These are phyloP conservation scores for Pseudochromis fuscus DNA, from an alignment of 2,797 vertebrate species.

Conservation along the genomic window DNA sequence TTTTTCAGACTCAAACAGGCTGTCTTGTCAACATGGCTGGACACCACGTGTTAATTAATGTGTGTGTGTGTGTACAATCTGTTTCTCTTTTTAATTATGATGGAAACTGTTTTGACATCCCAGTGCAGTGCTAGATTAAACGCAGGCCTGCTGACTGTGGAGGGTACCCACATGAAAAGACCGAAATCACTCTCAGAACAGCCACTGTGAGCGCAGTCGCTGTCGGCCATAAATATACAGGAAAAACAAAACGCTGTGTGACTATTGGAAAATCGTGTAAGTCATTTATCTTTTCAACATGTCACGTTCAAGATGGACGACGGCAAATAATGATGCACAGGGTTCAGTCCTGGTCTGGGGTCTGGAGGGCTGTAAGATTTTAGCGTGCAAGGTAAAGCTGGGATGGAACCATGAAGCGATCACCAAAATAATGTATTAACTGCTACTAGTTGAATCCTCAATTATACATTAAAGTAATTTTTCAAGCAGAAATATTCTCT, in stretches of 20 bases:
- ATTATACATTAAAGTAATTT: neutral
- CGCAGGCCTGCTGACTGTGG: conserved; percentile 42
- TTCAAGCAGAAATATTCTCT: neutral
- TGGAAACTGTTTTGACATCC: conserved; percentile 50
- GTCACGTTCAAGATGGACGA: neutral
- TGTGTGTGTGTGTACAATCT: conserved; percentile 12
- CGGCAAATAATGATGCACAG: neutral
- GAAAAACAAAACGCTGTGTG: neutral
- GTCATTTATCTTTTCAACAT: neutral
- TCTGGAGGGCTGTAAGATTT: neutral
- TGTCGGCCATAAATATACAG: neutral
- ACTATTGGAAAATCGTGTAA: neutral
- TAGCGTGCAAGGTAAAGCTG: no score
- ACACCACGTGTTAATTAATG: conserved; percentile 13
- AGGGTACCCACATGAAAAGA: conserved; percentile 43
- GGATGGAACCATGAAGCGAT: no score
- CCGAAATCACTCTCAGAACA: conserved; percentile 36
- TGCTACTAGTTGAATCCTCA: no score
- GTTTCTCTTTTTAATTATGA: conserved; percentile 47
- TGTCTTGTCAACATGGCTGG: conserved; percentile 52
- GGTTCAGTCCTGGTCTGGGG: neutral
- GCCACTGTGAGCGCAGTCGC: conserved; percentile 41
- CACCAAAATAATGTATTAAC: no score
- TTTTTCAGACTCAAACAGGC: conserved; percentile 40
- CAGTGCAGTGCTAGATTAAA: conserved; percentile 38